Percentiles rank a stretch among this genome's conserved stretches.
Evolutionary conservation across 2,797 vertebrate species (phyloP).

Genomic region (Monodelphis domestica): DNA sequence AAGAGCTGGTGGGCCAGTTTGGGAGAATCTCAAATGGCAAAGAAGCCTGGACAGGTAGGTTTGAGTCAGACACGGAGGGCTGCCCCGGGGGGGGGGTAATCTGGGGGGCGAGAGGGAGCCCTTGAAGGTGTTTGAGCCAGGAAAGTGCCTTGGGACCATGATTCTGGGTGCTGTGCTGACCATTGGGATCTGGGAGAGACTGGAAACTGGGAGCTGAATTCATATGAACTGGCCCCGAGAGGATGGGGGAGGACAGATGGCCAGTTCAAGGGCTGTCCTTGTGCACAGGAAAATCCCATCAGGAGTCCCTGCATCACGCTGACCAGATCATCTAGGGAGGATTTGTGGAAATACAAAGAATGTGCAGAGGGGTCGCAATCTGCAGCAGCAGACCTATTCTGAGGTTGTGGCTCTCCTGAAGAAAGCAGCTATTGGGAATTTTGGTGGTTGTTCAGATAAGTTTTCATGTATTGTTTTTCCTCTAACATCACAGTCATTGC

Average conservation of each 20-base stretch:
- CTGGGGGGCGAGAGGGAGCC: not conserved
- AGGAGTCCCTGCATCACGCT: too few species aligned
- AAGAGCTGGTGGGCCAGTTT: too few species aligned
- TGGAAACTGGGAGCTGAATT: too few species aligned
- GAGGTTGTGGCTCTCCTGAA: not conserved
- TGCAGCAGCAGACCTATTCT: not conserved
- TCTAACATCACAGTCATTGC: not conserved
- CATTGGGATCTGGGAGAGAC: too few species aligned
- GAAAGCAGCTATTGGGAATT: not conserved
- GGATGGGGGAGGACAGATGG: not conserved
- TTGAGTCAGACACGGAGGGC: not conserved
- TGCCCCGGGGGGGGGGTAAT: not conserved
- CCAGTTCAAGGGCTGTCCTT: not conserved
- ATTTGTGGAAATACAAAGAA: not conserved
- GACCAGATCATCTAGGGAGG: not conserved
- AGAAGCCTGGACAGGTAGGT: too few species aligned
- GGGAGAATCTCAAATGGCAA: not conserved
- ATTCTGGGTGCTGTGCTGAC: not conserved
- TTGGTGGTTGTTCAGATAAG: too few species aligned
- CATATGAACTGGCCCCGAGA: too few species aligned
- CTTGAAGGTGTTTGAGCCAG: not conserved
- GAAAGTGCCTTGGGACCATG: not conserved
- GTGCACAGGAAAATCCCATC: not conserved
- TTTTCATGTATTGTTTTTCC: not conserved
- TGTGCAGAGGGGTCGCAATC: not conserved